Conservation (phyloP, 2,888 invertebrate genomes). For the Auanema sp. region DNA sequence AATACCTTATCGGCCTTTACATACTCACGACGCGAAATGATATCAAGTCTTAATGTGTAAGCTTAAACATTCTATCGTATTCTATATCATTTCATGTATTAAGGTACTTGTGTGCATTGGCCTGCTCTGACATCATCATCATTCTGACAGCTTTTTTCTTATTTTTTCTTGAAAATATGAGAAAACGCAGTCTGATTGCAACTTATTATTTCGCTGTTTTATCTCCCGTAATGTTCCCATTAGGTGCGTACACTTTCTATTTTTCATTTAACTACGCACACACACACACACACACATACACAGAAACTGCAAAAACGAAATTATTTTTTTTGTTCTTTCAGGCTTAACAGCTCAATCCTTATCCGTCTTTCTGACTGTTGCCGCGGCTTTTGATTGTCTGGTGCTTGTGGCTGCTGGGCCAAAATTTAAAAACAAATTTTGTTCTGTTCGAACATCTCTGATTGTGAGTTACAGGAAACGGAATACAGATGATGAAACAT, state of each 20-base stretch:
- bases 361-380: constrained; percentile 57
- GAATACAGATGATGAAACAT: background rate
- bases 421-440: constrained; percentile 44
- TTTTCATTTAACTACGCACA: background rate
- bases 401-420: constrained; percentile 47
- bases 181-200: constrained; percentile 48
- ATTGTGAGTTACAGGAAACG: constrained; percentile 21
- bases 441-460: constrained; percentile 44
- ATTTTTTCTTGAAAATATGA: constrained; percentile 58
- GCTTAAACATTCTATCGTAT: constrained; percentile 6
- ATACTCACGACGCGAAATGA: constrained; percentile 56
- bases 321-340: constrained; percentile 9
- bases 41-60: constrained; percentile 57
- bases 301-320: background rate
- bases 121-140: constrained; percentile 50
- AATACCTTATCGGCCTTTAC: constrained; percentile 57
- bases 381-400: constrained; percentile 58
- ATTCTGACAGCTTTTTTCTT: constrained; percentile 60
- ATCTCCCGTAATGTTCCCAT: constrained; percentile 57
- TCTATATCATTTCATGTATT: constrained; percentile 10
- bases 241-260: constrained; percentile 31
- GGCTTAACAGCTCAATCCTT: constrained; percentile 45
- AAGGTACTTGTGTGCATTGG: constrained; percentile 57
- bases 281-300: background rate
- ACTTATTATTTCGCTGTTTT: constrained; percentile 52